Evolutionary conservation across 2,888 invertebrate genomes (phyloP), one percentile per base, ranked within the genome.

Genomic region (Mythimna ferrago): DNA sequence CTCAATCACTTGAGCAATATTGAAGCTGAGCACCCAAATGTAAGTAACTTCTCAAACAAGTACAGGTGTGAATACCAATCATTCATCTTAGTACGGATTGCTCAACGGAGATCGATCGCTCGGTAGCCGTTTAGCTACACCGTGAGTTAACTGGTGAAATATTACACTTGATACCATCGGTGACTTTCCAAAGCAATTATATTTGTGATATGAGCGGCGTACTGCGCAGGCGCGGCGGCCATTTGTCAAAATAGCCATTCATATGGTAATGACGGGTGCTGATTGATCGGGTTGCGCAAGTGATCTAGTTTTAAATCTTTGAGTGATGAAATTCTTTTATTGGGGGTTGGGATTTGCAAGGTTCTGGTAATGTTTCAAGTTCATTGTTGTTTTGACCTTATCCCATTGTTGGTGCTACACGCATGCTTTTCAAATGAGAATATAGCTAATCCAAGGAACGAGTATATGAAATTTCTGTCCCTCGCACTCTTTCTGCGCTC

Each of bases 241-340:
- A 85, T 83, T 83, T 83, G 83, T 83, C 83, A 84, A 80, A 85
- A 84, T 82, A 83, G 5, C 85, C 69, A 84, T 79, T 79, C 79
- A 79, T 85, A 85, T 82, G 74, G 60, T 79, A 82, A 83, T 82
- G 76, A 71, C 73, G 21, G 56, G 65, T 32, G 54, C 26, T 83
- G 83, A 83, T 82, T 68, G 85, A 85, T 85, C 68, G 74, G 35
- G 60, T 83, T 80, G 70, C 60, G 83, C 68, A 84, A 84, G 44
- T 51, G 73, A 73, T 82, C 83, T 76, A 80, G 58, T 83, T 85
- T 19, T 38, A 66, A 38, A 62, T 41, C 26, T 73, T 72, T 62
- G 44, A 54, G 69, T 78, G 65, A 81, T 58, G 77, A 38, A 79
- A 76, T 35, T 16, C 2, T 79, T 60, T 51, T 61, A 73, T 26